phyloP scores from a whole-genome alignment of 2,113 vertebrate genomes.

The Hyperoodon ampullatus region DNA sequence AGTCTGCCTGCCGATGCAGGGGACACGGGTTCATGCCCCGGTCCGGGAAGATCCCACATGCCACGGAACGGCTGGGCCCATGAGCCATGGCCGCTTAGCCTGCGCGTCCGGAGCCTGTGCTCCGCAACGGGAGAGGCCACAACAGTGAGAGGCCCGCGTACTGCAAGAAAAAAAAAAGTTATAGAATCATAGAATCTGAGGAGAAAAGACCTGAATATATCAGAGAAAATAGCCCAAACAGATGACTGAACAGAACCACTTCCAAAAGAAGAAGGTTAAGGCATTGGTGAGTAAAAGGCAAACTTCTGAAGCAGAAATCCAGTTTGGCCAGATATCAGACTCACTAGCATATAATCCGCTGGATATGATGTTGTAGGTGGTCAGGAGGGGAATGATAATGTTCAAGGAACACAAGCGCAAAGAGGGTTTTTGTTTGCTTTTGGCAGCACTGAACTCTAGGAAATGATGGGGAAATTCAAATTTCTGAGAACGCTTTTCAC shows the following conservation, averaged over 20 bases:
- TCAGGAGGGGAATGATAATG: neutral
- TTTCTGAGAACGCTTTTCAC: conserved; percentile 69
- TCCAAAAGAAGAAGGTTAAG: neutral
- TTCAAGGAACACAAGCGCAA: neutral
- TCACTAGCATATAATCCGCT: neutral
- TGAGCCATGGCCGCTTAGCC: too few species aligned
- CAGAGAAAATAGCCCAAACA: neutral
- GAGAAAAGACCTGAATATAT: neutral
- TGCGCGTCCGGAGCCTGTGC: too few species aligned
- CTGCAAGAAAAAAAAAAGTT: neutral
- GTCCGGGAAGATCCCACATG: neutral
- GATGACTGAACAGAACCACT: neutral
- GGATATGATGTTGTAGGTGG: neutral
- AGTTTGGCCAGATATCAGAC: neutral
- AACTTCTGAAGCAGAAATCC: neutral
- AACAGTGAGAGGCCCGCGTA: too few species aligned
- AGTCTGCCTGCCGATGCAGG: too few species aligned
- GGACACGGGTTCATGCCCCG: too few species aligned
- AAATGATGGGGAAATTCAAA: conserved; percentile 67
- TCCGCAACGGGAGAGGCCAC: too few species aligned
- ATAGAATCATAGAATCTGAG: neutral
- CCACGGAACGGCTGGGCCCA: fast-evolving
- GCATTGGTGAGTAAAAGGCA: neutral
- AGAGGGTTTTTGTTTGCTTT: conserved; percentile 39
- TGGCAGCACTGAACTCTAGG: conserved; percentile 49